These are phyloP conservation scores for Clusia tigrina DNA, from an alignment of 2,888 invertebrate genomes.

Conservation along the genomic window DNA sequence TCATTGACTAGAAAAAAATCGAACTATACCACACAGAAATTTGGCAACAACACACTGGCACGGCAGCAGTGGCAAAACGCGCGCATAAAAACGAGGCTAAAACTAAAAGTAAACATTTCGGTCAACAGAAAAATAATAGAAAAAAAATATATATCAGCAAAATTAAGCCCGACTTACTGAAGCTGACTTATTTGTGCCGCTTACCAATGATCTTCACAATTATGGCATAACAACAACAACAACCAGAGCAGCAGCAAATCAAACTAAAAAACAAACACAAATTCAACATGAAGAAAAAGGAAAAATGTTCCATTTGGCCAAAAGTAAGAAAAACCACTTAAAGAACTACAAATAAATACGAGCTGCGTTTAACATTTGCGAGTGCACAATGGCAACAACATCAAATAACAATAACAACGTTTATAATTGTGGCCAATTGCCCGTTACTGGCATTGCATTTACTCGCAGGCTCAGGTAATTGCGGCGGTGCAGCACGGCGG, in stretches of 20 bases:
- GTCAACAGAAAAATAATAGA: neutral
- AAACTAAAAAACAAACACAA: neutral
- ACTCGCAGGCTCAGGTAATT: neutral
- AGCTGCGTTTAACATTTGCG: neutral
- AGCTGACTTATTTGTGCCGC: neutral
- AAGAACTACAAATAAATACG: neutral
- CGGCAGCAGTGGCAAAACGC: neutral
- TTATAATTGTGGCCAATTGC: conserved; percentile 56
- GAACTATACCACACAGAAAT: neutral
- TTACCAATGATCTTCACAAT: conserved; percentile 10
- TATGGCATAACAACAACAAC: neutral
- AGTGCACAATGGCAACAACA: conserved; percentile 24
- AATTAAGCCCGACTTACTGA: neutral
- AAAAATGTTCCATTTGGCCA: conserved; percentile 5
- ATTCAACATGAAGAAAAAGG: neutral
- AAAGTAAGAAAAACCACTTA: conserved; percentile 9
- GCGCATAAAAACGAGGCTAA: neutral
- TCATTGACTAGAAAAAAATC: conserved; percentile 38
- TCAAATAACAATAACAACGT: conserved; percentile 51
- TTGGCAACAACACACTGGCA: neutral
- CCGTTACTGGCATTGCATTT: conserved; percentile 53
- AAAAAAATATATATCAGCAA: neutral
- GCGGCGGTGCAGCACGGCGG: conserved; percentile 52
- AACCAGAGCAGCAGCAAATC: neutral
- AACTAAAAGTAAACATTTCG: neutral